Evolutionary conservation across 2,888 invertebrate species (phyloP), one percentile per base, ranked within the genome.

Genomic region (Tuberolachnus salignus): DNA sequence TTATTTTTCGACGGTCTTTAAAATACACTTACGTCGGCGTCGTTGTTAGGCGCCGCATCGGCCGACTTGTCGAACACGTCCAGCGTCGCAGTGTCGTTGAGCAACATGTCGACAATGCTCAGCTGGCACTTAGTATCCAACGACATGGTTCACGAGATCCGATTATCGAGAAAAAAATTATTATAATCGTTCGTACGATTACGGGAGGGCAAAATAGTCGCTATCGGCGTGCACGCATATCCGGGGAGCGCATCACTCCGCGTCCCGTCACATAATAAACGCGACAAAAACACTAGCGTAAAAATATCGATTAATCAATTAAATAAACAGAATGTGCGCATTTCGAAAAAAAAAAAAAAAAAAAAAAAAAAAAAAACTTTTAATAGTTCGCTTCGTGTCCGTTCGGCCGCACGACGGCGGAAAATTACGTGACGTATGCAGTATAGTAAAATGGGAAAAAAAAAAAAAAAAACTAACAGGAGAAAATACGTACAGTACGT

Each of bases 81-180:
- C 59, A 78, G 21, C 51, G 19, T 13, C 21, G 21, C 16, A 11
- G 78, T n/a, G 42, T 78, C 78, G 59, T 78, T 61, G 34, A 78
- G 78, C 69, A 78, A 42, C 67, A 78, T 61, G 23, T 78, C 78
- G 4, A 78, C 78, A 16, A 78, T 78, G 42, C 59, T 78, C 67
- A 78, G 11, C 49, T 19, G 57, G 23, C 59, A 9, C 55, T 59
- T 69, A 21, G 67, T 49, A n/a, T 53, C 34, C 34, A 23, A 26
- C 19, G 59, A 51, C 63, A 46, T 46, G 57, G 42, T 44, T 0
- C 44, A 6, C 46, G 57, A 14, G 61, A 14, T 9, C 66, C 26
- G 51, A 19, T 11, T n/a, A 51, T 13, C 34, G 11, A 19, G 8
- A 11, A 21, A 44, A 42, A 34, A n/a, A n/a, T n/a, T n/a, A 34